Base-by-base conservation (phyloP, 2,797 vertebrate genomes). In the Rhabdomys pumilio region DNA sequence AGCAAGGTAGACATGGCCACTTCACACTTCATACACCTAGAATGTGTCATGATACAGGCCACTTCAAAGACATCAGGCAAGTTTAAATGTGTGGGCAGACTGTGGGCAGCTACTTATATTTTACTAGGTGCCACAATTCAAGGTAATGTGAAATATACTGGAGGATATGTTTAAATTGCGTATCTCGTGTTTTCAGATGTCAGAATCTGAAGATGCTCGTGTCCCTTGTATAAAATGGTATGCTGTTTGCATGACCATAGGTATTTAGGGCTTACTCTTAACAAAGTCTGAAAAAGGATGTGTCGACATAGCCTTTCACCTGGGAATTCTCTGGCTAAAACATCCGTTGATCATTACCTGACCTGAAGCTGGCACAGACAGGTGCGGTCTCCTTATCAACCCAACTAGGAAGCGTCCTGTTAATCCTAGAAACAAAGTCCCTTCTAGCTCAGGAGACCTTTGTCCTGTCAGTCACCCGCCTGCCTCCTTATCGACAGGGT, bases 331-430 rank as follows among this genome's bases (percentile, higher is more conserved):
- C 55, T 53, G 34, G 22, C 44, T 96, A 57, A 15, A 65, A 76
- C 75, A n/a, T 26, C 26, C 53, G 79, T 89, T 73, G 55, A 24
- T 94, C 88, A 96, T 79, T 65, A 91, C 12, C 11, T 19, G n/a
- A 20, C 41, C 57, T 20, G 86, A 84, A 29, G 55, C 79, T 91
- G 41, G 79, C 59, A 87, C 0, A 79, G 29, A 73, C 65, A 75
- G 47, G 41, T 0, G 73, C 59, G 22, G 92, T 81, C 24, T 76
- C 50, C 73, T 41, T 55, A 90, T 57, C 93, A 81, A 77, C 79
- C 57, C 94, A 89, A 38, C 72, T 53, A 89, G 82, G 19, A 95
- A 65, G 38, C 41, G 57, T 15, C 65, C 93, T 4, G 1, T 85
- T 80, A 89, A 87, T 65, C n/a, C 90, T 65, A 31, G 86, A 93